Conservation (phyloP, 2,888 invertebrate genomes). For the Pachliopta kotzebuea region DNA sequence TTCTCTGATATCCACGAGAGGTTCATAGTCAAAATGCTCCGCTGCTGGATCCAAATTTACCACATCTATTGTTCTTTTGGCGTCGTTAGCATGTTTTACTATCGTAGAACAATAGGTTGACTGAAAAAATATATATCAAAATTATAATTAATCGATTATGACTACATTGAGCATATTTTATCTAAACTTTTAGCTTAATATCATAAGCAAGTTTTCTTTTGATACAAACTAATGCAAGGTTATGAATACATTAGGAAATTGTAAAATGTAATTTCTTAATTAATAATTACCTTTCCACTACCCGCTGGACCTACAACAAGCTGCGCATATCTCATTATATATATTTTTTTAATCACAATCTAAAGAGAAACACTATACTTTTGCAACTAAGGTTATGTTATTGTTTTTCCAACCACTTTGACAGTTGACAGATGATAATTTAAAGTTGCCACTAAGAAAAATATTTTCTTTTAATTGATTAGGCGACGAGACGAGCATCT, state of each 20-base stretch:
- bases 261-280: too few relatives aligned
- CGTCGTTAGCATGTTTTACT: conserved; percentile 90
- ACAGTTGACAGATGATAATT: too few relatives aligned
- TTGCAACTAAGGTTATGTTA: background rate
- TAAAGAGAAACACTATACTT: too few relatives aligned
- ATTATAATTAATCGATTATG: too few relatives aligned
- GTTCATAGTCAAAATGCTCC: conserved; percentile 95
- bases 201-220: too few relatives aligned
- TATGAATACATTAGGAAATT: too few relatives aligned
- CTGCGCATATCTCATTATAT: conserved; percentile 94
- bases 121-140: conserved; percentile 64
- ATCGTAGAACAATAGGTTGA: conserved; percentile 96
- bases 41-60: conserved; percentile 99
- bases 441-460: too few relatives aligned
- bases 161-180: too few relatives aligned
- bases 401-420: background rate
- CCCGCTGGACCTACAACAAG: conserved; percentile 98
- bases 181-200: too few relatives aligned
- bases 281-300: conserved; percentile 91
- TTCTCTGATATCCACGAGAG: conserved; percentile 91
- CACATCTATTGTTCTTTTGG: conserved; percentile 88
- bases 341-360: background rate
- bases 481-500: too few relatives aligned
- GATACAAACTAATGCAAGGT: too few relatives aligned
- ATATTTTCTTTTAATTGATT: too few relatives aligned